A percentile compares a stretch with the other conserved stretches of the same genome.
phyloP scores from a whole-genome alignment of 2,113 vertebrate species.

The Toxotes jaculatrix region DNA sequence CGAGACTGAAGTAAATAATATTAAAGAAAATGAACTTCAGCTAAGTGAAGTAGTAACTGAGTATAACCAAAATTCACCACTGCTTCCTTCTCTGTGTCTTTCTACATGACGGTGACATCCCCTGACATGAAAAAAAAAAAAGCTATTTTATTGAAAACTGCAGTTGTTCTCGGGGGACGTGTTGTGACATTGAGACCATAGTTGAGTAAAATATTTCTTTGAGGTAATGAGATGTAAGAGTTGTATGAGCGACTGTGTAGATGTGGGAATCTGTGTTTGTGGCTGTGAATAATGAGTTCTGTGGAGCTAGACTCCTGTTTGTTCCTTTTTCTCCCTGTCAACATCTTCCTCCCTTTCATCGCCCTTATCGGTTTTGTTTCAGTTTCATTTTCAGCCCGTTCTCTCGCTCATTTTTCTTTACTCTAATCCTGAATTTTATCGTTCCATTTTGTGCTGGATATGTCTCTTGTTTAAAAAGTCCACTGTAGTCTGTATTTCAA shows the following conservation, averaged over 20 bases:
- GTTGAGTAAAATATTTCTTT: conserved; percentile 45
- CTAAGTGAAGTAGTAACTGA: not conserved
- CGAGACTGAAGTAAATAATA: not conserved
- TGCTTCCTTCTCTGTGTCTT: not conserved
- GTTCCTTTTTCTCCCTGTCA: conserved; percentile 39
- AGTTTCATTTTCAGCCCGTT: conserved; percentile 34
- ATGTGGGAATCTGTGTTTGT: conserved; percentile 25
- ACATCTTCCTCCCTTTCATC: conserved; percentile 37
- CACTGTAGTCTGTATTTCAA: not conserved
- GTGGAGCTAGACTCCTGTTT: conserved; percentile 27
- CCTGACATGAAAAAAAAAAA: conserved; percentile 23
- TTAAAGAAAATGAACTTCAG: not conserved
- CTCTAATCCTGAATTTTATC: conserved; percentile 14
- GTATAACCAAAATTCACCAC: not conserved
- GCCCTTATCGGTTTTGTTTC: conserved; percentile 39
- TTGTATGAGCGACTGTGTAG: not conserved
- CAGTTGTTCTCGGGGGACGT: conserved; percentile 24
- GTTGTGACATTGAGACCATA: conserved; percentile 32
- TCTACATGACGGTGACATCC: not conserved
- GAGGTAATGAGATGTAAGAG: conserved; percentile 48
- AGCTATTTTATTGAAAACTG: conserved; percentile 14
- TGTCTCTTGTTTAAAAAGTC: not conserved
- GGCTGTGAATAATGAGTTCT: conserved; percentile 51
- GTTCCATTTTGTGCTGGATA: not conserved
- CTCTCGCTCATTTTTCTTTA: conserved; percentile 16